Base-by-base conservation (phyloP, 2,113 vertebrate genomes). In the Spilogale gracilis region DNA sequence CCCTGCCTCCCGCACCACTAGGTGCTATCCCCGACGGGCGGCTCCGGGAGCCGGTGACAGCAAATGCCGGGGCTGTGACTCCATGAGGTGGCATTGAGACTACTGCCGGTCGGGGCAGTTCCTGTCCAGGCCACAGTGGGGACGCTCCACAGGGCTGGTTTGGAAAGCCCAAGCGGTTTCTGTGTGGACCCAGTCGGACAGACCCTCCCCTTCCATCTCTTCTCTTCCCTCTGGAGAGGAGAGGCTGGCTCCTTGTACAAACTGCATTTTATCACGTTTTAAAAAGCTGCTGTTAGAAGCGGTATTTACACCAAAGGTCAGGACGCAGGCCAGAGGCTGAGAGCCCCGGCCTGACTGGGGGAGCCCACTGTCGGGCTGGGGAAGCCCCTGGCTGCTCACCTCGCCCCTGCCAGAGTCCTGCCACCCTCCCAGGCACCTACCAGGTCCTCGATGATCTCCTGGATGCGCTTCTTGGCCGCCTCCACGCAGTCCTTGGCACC, bases 401-500 rank as follows among this genome's bases (percentile, higher is more conserved):
- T 30, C 54, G 50, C 27, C 27, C 76, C 7, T 32, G 73, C 30
- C 0, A 43, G 52, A 27, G 1, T n/a, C 88, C 8, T 1, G 7
- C 30, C 5, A 0, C 2, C 56, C 8, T 2, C 83, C 67, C 6
- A 0, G 61, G 32, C 2, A 21, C 98, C 71, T 80, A 99, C 99
- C 99, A 99, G 98, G 98, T 99, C 99, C 94, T 99, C 99, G 0
- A 99, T 99, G 92, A 99, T 99, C 98, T 99, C 99, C 97, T 98
- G 99, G 98, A 99, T 99, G 96, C 99, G 99, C 94, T 99, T 99
- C 98, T 99, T 99, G 97, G 99, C 99, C 38, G 99, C 99, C 97
- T 99, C 99, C 97, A 99, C 99, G 27, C 99, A 99, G 74, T 99
- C 99, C 98, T 99, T 99, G 98, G 99, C 99, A 78, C 99, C 99